Evolutionary conservation across 2,797 vertebrate genomes (phyloP).

Genomic region (Malacoctenus gilli): DNA sequence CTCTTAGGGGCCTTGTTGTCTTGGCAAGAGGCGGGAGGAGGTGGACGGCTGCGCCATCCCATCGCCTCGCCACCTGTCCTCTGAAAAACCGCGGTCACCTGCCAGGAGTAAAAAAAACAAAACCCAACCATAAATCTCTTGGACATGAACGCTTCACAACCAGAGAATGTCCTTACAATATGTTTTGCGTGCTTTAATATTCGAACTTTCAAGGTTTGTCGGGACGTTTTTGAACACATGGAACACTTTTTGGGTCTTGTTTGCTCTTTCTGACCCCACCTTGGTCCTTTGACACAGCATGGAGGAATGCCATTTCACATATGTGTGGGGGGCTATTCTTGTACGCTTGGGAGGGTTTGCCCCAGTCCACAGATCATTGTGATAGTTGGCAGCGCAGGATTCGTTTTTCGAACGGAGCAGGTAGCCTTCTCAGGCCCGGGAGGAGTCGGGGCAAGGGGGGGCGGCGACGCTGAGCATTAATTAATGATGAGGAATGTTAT

Average conservation of each 20-base stretch:
- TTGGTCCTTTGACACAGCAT: slow-evolving; percentile 38
- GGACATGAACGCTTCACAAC: slow-evolving; percentile 22
- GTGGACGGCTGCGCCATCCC: slow-evolving; percentile 71
- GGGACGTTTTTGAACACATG: slow-evolving; percentile 1
- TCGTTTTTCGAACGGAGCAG: slow-evolving; percentile 41
- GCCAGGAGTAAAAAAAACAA: slow-evolving; percentile 60
- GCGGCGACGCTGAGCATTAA: slow-evolving; percentile 51
- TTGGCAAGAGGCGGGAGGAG: slow-evolving; percentile 71
- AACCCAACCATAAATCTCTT: slow-evolving; percentile 44
- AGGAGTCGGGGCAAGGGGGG: slow-evolving; percentile 20
- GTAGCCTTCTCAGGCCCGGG: slow-evolving; percentile 42
- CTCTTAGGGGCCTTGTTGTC: slow-evolving; percentile 64
- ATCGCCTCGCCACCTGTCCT: slow-evolving; percentile 79
- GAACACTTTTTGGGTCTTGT: neutral
- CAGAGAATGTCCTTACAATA: neutral
- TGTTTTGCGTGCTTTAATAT: slow-evolving; percentile 2
- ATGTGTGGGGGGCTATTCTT: slow-evolving; percentile 60
- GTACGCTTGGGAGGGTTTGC: slow-evolving; percentile 48
- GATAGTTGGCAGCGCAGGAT: slow-evolving; percentile 25
- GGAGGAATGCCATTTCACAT: slow-evolving; percentile 55
- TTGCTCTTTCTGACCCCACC: slow-evolving; percentile 20
- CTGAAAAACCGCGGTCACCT: slow-evolving; percentile 48
- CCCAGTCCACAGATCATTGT: slow-evolving; percentile 42
- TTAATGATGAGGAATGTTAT: slow-evolving; percentile 52
- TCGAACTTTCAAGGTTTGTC: neutral